Percentiles rank a stretch among this genome's conserved stretches.
These are phyloP conservation scores for Notocelia uddmanniana DNA, from an alignment of 2,888 invertebrate genomes.

Conservation along the genomic window DNA sequence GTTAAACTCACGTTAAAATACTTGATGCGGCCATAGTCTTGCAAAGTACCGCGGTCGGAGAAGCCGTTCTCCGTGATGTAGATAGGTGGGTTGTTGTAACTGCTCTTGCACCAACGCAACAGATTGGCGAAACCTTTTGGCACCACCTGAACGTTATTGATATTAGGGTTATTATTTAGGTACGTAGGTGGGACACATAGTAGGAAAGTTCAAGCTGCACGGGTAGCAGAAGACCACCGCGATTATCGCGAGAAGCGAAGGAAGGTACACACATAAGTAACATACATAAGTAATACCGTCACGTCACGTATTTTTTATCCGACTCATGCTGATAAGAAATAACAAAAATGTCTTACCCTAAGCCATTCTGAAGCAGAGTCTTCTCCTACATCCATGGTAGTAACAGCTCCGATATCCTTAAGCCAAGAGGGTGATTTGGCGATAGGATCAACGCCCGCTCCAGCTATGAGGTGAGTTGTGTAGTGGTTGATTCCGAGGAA, in stretches of 20 bases:
- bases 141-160: conserved; percentile 69
- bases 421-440: conserved; percentile 82
- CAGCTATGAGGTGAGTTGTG: conserved; percentile 78
- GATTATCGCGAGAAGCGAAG: not conserved
- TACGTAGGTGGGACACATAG: not conserved
- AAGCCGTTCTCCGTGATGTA: conserved; percentile 87
- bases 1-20: conserved; percentile 78
- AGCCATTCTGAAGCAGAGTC: conserved; percentile 82
- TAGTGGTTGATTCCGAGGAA: conserved; percentile 83
- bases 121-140: conserved; percentile 87
- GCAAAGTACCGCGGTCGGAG: conserved; percentile 78
- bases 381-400: conserved; percentile 76
- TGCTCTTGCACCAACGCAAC: conserved; percentile 85
- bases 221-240: not conserved
- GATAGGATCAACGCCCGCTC: conserved; percentile 72
- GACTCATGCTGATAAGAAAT: not conserved
- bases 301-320: not conserved
- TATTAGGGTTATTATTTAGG: not conserved
- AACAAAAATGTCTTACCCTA: conserved; percentile 62
- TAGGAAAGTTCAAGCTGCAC: not conserved
- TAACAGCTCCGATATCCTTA: conserved; percentile 80
- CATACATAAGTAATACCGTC: not conserved
- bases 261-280: not conserved
- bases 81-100: conserved; percentile 85
- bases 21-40: conserved; percentile 81